These are phyloP conservation scores for Zaprionus ornatus DNA, from an alignment of 1,140 invertebrate genomes.

Conservation along the genomic window DNA sequence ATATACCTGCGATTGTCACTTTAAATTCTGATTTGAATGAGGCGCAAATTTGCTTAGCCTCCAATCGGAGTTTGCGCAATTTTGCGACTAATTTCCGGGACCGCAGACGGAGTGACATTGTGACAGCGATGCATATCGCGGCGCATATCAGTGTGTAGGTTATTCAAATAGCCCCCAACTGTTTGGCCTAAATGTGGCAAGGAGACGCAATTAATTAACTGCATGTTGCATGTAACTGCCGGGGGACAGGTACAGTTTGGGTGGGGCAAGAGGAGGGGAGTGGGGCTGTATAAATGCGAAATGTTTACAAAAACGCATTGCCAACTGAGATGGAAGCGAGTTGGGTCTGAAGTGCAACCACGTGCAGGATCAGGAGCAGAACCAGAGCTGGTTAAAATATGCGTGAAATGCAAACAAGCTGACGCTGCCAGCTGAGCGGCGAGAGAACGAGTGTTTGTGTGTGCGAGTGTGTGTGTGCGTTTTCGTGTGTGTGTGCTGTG, in stretches of 20 bases:
- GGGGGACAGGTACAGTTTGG: no score
- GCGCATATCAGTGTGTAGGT: neutral
- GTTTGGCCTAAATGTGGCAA: slow-evolving; percentile 4
- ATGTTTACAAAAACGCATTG: slow-evolving; percentile 60
- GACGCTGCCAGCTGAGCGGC: neutral
- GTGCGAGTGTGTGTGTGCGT: slow-evolving; percentile 1
- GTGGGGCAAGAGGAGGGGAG: neutral
- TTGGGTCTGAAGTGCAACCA: neutral
- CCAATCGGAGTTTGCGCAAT: neutral
- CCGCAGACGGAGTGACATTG: neutral
- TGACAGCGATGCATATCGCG: slow-evolving; percentile 3
- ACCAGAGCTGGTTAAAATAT: slow-evolving; percentile 55
- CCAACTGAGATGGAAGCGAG: slow-evolving; percentile 6
- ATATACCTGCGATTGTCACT: neutral
- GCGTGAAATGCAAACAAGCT: slow-evolving; percentile 62
- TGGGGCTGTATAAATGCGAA: slow-evolving; percentile 49
- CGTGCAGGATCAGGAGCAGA: slow-evolving; percentile 14
- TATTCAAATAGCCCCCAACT: slow-evolving; percentile 15
- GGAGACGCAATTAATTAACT: slow-evolving; percentile 42
- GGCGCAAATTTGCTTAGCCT: neutral
- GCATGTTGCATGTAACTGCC: neutral
- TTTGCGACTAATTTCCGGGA: slow-evolving; percentile 9
- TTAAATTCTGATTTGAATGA: neutral
- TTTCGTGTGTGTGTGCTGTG: slow-evolving; percentile 33
- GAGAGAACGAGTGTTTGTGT: slow-evolving; percentile 17